Base-by-base conservation (phyloP, 35 echinoderm and acorn worm genomes). In the Hemicentrotus pulcherrimus region DNA sequence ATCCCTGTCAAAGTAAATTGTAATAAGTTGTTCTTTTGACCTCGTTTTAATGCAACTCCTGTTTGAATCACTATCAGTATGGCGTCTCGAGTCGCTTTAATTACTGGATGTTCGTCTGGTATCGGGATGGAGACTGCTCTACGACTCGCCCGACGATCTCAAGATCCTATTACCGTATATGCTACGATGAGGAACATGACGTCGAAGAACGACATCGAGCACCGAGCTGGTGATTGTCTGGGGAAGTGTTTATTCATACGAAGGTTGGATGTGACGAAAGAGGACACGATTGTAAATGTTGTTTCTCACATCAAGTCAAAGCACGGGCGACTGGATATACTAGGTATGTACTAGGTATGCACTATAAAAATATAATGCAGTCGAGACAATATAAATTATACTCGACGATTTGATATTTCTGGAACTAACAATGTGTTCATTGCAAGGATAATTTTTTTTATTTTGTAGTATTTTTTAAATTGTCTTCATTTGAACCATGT, bases 101-200 rank as follows among this genome's bases (percentile, higher is more conserved):
- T 90, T 10, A 90, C 88, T 22, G 88, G 88, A 32, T 90, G 88
- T 41, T 90, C 88, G 4, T 90, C 88, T 4, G 88, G 88, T 90
- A 90, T 90, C 1, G 88, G 88, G 88, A 94, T 55, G 92, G 47
- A 31, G 28, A 94, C 47, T 7, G 92, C 94, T 94, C 31, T 90
- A 24, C 88, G 88, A 33, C 47, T 55, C 47, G 58, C 45, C 6
- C 46, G 28, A 47, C 47, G 46, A 41, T 47, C 88, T 4, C 16
- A 47, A 33, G 6, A 90, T 46, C 92, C 88, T 24, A 41, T 41
- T 30, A 47, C 88, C 88, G 86, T 95, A 50, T 95, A 92, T 59
- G 95, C 95, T 35, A 95, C 95, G 31, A 95, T 95, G 95, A 92
- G 95, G 59, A 55, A 95, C 35, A 35, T 95, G 47, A 45, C 46